Percentiles rank a stretch among this genome's conserved stretches.
These are phyloP conservation scores for Paragorgia papillata DNA, from an alignment of 92 coral and sea anemone genomes.

Conservation along the genomic window DNA sequence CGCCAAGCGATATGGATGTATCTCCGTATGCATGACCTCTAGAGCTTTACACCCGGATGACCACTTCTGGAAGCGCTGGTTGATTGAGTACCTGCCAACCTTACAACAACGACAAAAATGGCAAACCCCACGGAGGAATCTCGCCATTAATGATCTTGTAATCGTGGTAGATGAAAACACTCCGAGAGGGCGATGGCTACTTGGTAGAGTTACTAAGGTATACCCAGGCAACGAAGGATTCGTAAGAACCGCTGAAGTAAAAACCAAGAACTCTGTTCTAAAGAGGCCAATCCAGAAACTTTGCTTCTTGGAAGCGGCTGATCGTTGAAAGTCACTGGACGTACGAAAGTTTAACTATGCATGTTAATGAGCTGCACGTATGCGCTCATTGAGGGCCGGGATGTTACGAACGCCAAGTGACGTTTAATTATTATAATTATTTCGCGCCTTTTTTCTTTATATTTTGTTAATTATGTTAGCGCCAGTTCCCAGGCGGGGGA, in stretches of 20 bases:
- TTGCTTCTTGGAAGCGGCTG: neutral
- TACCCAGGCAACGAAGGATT: constrained; percentile 44
- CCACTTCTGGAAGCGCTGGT: constrained; percentile 58
- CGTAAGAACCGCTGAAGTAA: constrained; percentile 53
- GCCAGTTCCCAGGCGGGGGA: too few relatives aligned
- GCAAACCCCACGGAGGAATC: constrained; percentile 10
- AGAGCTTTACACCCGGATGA: constrained; percentile 5
- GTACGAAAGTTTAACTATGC: too few relatives aligned
- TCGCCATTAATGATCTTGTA: constrained; percentile 54
- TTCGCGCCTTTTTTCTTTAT: too few relatives aligned
- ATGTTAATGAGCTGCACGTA: too few relatives aligned
- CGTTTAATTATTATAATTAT: too few relatives aligned
- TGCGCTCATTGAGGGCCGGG: too few relatives aligned
- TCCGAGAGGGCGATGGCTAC: constrained; percentile 48
- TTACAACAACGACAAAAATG: constrained; percentile 60
- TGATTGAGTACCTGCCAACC: constrained; percentile 61
- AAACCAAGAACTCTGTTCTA: constrained; percentile 45
- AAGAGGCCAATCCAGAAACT: constrained; percentile 21
- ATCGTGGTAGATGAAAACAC: constrained; percentile 38
- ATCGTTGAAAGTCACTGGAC: too few relatives aligned
- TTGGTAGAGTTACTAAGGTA: constrained; percentile 32
- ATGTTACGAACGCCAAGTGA: too few relatives aligned
- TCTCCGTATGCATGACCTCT: too few relatives aligned
- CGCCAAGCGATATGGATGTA: too few relatives aligned
- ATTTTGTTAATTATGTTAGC: too few relatives aligned